A percentile compares a stretch with the other conserved stretches of the same genome.
Conservation (phyloP, 2,888 invertebrate species). For the Hyles lineata region DNA sequence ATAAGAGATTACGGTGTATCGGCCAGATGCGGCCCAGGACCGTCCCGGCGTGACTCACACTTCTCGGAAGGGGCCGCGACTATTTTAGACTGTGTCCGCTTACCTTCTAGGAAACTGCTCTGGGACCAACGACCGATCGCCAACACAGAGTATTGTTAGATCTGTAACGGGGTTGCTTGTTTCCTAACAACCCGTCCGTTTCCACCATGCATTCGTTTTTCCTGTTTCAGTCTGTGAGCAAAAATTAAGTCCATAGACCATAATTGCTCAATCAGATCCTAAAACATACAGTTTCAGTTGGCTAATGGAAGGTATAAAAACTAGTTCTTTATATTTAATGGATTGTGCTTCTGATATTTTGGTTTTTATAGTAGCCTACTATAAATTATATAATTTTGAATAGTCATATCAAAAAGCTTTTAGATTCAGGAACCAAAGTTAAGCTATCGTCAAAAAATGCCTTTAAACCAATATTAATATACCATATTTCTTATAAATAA, state of each 20-base stretch:
- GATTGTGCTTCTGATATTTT: no score
- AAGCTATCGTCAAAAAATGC: no score
- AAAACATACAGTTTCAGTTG: no score
- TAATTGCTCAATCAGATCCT: not conserved
- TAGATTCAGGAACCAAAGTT: no score
- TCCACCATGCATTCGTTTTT: not conserved
- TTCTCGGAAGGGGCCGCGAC: slow-evolving; percentile 80
- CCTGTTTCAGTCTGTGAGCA: not conserved
- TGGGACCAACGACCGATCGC: slow-evolving; percentile 83
- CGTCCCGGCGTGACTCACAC: slow-evolving; percentile 76
- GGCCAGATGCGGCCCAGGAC: slow-evolving; percentile 78
- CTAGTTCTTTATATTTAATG: no score
- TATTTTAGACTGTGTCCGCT: slow-evolving; percentile 84
- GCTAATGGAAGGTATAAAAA: no score
- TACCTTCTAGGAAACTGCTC: slow-evolving; percentile 81
- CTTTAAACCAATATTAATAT: no score
- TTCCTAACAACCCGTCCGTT: slow-evolving; percentile 30
- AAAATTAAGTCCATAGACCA: no score
- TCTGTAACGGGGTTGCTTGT: slow-evolving; percentile 73
- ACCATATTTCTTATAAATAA: no score
- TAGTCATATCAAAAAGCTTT: no score
- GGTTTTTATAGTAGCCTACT: no score
- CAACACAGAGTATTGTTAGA: slow-evolving; percentile 80
- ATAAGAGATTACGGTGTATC: slow-evolving; percentile 49
- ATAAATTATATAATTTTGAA: no score